phyloP scores from a whole-genome alignment of 2,797 vertebrate genomes.

The Sitta carolinensis region DNA sequence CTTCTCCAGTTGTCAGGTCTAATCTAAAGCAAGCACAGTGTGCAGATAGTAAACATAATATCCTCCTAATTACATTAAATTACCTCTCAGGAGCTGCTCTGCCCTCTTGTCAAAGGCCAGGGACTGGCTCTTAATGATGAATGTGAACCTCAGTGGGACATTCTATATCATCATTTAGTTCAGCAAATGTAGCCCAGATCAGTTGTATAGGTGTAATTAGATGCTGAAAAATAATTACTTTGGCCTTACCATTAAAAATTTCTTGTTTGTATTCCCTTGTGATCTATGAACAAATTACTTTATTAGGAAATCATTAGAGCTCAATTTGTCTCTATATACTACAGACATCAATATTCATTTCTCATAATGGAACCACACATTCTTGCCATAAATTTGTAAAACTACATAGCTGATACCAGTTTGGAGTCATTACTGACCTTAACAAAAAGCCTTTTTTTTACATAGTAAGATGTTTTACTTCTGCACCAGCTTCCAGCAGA shows the following conservation, averaged over 20 bases:
- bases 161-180: constrained; percentile 57
- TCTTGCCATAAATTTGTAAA: constrained; percentile 59
- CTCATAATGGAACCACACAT: constrained; percentile 59
- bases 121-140: constrained; percentile 56
- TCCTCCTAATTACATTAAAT: constrained; percentile 62
- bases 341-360: constrained; percentile 76
- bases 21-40: constrained; percentile 35
- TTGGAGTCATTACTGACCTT: constrained; percentile 32
- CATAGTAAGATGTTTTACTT: neutral
- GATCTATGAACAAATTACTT: constrained; percentile 80
- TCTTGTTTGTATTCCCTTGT: constrained; percentile 68
- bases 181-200: constrained; percentile 39
- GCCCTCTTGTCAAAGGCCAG: constrained; percentile 58
- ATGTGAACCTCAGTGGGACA: constrained; percentile 45
- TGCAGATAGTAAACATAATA: constrained; percentile 65
- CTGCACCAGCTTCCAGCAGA: neutral
- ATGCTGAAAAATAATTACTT: constrained; percentile 77
- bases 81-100: constrained; percentile 59
- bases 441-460: neutral
- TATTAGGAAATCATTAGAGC: constrained; percentile 80
- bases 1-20: constrained; percentile 26
- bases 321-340: constrained; percentile 74
- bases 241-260: constrained; percentile 64
- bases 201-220: constrained; percentile 75
- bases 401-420: constrained; percentile 24